phyloP scores from a whole-genome alignment of 2,888 invertebrate species.

The Spisula subtruncata region DNA sequence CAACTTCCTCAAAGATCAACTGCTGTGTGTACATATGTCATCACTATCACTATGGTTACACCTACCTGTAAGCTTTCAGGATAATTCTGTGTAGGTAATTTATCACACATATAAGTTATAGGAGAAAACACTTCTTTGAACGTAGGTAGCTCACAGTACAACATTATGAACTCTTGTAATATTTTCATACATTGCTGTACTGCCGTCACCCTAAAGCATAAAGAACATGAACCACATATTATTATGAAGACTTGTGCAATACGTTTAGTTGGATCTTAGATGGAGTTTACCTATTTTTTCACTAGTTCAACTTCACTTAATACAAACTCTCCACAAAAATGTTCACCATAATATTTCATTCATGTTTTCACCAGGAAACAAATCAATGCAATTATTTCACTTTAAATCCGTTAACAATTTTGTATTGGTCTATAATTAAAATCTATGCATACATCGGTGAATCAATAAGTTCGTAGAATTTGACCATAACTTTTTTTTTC shows the following conservation, averaged over 20 bases:
- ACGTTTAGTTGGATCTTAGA: too few relatives aligned
- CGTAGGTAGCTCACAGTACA: slow-evolving; percentile 79
- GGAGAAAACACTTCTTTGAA: slow-evolving; percentile 82
- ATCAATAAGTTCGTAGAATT: too few relatives aligned
- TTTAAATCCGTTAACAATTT: too few relatives aligned
- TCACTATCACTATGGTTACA: too few relatives aligned
- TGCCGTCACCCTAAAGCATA: slow-evolving; percentile 73
- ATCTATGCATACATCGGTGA: too few relatives aligned
- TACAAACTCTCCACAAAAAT: neutral
- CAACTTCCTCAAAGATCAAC: too few relatives aligned
- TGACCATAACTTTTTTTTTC: too few relatives aligned
- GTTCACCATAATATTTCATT: neutral
- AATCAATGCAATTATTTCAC: too few relatives aligned
- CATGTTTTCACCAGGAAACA: neutral
- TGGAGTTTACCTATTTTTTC: neutral
- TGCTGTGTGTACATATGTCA: too few relatives aligned
- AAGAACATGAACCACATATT: neutral
- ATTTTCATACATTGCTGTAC: slow-evolving; percentile 72
- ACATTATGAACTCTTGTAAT: slow-evolving; percentile 73
- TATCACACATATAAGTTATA: slow-evolving; percentile 73
- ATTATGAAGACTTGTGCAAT: too few relatives aligned
- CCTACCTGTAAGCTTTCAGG: slow-evolving; percentile 75
- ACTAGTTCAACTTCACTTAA: neutral
- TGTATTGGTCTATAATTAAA: too few relatives aligned
- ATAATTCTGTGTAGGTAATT: slow-evolving; percentile 73